These are phyloP conservation scores for Lacerta viridis DNA, from an alignment of 2,797 vertebrate species.

Conservation along the genomic window DNA sequence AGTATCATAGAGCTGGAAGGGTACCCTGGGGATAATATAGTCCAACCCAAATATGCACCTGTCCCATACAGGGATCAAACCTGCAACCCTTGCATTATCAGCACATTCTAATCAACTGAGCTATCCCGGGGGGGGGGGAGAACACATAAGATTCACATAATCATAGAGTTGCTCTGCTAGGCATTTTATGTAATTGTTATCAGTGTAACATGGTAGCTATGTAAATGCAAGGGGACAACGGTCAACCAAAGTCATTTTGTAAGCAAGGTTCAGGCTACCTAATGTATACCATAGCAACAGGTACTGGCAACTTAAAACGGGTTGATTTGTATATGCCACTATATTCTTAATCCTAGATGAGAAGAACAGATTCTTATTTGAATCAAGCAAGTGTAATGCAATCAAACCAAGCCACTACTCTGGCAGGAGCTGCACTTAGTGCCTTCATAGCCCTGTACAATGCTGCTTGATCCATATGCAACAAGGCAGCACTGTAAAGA, in stretches of 20 bases:
- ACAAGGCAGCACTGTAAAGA: conserved; percentile 94
- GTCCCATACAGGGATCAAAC: no score
- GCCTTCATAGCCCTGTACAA: conserved; percentile 92
- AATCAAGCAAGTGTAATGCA: conserved; percentile 3
- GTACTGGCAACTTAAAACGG: not conserved
- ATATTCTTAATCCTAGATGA: not conserved
- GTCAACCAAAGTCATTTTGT: not conserved
- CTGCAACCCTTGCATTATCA: no score
- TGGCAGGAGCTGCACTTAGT: conserved; percentile 72
- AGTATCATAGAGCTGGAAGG: not conserved
- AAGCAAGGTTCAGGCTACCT: not conserved
- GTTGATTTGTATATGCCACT: not conserved
- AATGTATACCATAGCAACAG: not conserved
- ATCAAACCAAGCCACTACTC: not conserved
- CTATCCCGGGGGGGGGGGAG: not conserved
- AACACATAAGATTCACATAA: no score
- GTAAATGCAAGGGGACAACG: not conserved
- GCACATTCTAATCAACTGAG: not conserved
- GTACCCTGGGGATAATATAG: no score
- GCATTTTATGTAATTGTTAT: not conserved
- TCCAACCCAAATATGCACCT: no score
- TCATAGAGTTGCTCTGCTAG: no score
- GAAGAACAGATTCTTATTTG: conserved; percentile 20
- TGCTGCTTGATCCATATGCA: conserved; percentile 90
- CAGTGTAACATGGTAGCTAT: not conserved